Evolutionary conservation across 2,113 vertebrate species (phyloP).

Genomic region (Oostethus manadensis): DNA sequence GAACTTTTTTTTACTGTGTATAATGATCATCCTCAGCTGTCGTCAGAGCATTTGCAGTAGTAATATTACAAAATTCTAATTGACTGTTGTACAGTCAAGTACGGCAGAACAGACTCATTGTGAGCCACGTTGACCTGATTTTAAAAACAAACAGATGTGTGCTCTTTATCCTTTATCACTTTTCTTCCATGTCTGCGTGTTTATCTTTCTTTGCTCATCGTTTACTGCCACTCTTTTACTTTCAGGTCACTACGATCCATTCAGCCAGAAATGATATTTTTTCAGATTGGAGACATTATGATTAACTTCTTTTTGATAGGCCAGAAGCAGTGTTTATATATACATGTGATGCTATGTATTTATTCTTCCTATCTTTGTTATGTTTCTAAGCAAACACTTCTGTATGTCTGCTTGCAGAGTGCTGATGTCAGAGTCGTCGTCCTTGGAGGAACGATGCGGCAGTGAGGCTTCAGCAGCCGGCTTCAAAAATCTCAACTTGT

Average conservation of each 20-base stretch:
- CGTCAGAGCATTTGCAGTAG: too few relatives aligned
- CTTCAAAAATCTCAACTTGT: conserved; percentile 20
- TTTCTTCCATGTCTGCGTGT: conserved; percentile 2
- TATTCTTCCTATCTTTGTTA: conserved; percentile 13
- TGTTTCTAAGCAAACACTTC: conserved; percentile 8
- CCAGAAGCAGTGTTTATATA: neutral
- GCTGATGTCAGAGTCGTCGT: conserved; percentile 58
- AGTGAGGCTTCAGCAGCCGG: conserved; percentile 25
- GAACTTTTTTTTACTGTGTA: too few relatives aligned
- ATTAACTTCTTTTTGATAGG: conserved; percentile 25
- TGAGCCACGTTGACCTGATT: conserved; percentile 1
- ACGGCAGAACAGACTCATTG: too few relatives aligned
- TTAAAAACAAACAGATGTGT: conserved; percentile 11
- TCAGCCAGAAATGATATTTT: conserved; percentile 9
- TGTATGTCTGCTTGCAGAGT: conserved; percentile 56
- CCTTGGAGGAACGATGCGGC: conserved; percentile 48
- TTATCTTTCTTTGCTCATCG: conserved; percentile 27
- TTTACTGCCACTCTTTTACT: conserved; percentile 19
- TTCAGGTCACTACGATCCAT: conserved; percentile 33
- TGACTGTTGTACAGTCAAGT: too few relatives aligned
- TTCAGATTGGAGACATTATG: neutral
- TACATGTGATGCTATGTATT: conserved; percentile 51
- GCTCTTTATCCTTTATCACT: conserved; percentile 27
- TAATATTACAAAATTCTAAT: too few relatives aligned
- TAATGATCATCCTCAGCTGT: too few relatives aligned